Conservation (phyloP, 35 echinoderm and acorn worm species). For the Heliocidaris tuberculata region DNA sequence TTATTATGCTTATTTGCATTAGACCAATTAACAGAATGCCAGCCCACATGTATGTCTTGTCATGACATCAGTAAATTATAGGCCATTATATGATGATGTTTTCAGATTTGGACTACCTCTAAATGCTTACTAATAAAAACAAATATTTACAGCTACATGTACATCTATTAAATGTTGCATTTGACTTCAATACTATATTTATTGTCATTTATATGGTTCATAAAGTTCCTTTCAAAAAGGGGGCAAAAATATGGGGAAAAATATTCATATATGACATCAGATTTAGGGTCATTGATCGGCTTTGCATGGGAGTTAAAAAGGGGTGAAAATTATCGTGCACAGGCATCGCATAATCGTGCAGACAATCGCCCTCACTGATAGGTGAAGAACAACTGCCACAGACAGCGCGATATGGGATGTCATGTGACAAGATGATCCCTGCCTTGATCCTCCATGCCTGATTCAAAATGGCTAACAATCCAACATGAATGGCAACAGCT, state of each 20-base stretch:
- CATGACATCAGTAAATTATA: too few species aligned
- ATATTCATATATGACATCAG: background rate
- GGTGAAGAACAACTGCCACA: background rate
- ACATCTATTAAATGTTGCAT: too few species aligned
- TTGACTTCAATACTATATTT: too few species aligned
- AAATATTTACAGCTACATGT: too few species aligned
- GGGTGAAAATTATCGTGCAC: background rate
- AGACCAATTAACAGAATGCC: too few species aligned
- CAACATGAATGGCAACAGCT: background rate
- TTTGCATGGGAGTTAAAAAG: background rate
- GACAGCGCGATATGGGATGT: background rate
- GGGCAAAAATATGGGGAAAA: too few species aligned
- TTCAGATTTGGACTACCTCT: too few species aligned
- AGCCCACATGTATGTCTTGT: too few species aligned
- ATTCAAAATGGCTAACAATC: background rate
- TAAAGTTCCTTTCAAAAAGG: background rate
- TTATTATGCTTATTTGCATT: too few species aligned
- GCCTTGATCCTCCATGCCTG: background rate
- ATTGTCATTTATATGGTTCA: background rate
- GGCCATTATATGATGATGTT: too few species aligned
- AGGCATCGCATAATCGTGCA: background rate
- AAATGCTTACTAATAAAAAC: too few species aligned
- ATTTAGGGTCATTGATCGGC: background rate
- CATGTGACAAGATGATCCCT: slow-evolving; percentile 2
- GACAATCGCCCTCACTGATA: background rate